Conservation (phyloP, 53 echinoderm and acorn worm species). For the Echinarachnius parma region DNA sequence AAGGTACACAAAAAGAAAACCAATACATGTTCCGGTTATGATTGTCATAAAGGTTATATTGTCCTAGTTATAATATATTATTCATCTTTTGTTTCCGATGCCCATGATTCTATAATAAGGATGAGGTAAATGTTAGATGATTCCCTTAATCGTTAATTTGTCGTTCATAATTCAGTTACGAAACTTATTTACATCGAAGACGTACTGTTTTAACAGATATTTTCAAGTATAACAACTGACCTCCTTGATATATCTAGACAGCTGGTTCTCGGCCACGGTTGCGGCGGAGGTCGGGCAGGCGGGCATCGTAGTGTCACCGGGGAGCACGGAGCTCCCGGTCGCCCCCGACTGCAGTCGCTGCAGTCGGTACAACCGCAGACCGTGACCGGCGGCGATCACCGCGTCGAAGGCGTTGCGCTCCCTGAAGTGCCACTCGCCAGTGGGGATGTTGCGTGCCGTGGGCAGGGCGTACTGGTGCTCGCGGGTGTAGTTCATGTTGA, state of each 20-base stretch:
- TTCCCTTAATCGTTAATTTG: too few species aligned
- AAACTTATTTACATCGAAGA: too few species aligned
- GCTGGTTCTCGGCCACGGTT: constrained; percentile 54
- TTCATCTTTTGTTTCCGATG: too few species aligned
- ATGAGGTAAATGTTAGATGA: too few species aligned
- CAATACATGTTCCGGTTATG: too few species aligned
- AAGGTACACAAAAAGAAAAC: too few species aligned
- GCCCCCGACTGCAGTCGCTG: constrained; percentile 31
- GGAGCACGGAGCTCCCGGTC: constrained; percentile 69
- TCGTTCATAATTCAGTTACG: too few species aligned
- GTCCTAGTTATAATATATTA: too few species aligned
- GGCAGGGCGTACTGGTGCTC: constrained; percentile 84
- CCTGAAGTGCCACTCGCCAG: constrained; percentile 63
- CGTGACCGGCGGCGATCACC: constrained; percentile 84
- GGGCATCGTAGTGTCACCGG: constrained; percentile 89
- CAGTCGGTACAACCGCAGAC: constrained; percentile 64
- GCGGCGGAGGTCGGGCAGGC: constrained; percentile 79
- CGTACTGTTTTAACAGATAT: too few species aligned
- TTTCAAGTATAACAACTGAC: constrained; percentile 56
- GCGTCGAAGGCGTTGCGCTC: constrained; percentile 78
- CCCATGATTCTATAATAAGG: too few species aligned
- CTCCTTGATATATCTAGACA: constrained; percentile 53
- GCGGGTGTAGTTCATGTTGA: constrained; percentile 91
- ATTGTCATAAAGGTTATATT: too few species aligned
- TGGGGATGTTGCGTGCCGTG: constrained; percentile 54